Conservation (phyloP, 2,888 invertebrate genomes). For the Drosophila demipolita region DNA sequence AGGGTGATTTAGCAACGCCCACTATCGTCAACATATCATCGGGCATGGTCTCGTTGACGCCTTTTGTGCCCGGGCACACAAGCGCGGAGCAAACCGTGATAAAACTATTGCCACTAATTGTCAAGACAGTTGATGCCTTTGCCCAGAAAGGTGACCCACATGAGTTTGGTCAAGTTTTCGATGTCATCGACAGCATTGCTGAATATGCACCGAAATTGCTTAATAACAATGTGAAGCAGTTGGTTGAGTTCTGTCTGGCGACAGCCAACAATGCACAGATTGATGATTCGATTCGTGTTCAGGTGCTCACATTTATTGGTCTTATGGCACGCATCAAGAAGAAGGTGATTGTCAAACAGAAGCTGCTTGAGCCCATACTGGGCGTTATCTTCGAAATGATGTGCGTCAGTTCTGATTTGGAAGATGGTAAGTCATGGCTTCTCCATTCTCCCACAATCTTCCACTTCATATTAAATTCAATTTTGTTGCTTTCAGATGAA, state of each 20-base stretch:
- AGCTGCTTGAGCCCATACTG: slow-evolving; percentile 89
- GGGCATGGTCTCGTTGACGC: slow-evolving; percentile 89
- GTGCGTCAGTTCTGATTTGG: slow-evolving; percentile 88
- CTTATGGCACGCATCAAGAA: slow-evolving; percentile 89
- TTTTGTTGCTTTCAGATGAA: slow-evolving; percentile 86
- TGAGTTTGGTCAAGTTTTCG: slow-evolving; percentile 83
- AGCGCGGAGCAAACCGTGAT: slow-evolving; percentile 86
- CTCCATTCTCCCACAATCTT: not conserved
- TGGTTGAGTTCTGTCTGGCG: slow-evolving; percentile 89
- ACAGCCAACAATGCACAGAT: slow-evolving; percentile 87
- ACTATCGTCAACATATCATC: slow-evolving; percentile 85
- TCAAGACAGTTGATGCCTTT: slow-evolving; percentile 88
- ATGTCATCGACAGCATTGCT: slow-evolving; percentile 83
- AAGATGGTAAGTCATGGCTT: slow-evolving; percentile 86
- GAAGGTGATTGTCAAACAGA: slow-evolving; percentile 89
- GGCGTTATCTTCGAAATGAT: slow-evolving; percentile 89
- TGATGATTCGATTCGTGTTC: slow-evolving; percentile 88
- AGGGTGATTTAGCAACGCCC: slow-evolving; percentile 81
- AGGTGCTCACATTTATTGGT: slow-evolving; percentile 89
- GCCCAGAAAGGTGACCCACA: slow-evolving; percentile 86
- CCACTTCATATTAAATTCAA: slow-evolving; percentile 66
- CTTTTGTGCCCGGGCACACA: slow-evolving; percentile 88
- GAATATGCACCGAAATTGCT: slow-evolving; percentile 83
- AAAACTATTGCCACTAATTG: slow-evolving; percentile 88
- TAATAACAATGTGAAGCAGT: slow-evolving; percentile 87